Evolutionary conservation across 2,113 vertebrate genomes (phyloP), one percentile per base, ranked within the genome.

Genomic region (Rutilus rutilus): DNA sequence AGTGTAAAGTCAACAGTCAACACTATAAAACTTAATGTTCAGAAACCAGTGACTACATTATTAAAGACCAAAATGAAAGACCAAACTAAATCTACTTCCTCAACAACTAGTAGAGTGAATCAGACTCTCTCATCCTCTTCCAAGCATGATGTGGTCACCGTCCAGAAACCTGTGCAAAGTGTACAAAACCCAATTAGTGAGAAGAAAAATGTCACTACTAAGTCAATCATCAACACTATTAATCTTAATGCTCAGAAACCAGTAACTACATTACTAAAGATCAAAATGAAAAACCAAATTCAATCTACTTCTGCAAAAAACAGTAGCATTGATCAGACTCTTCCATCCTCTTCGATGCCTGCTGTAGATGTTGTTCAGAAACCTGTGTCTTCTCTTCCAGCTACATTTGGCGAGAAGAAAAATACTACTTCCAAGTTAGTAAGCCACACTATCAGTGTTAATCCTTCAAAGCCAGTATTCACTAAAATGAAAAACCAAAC

Each of bases 161-260:
- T 19, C n/a, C 23, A 64, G 39, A 80, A 80, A 21, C 78, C 36
- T 11, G 59, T 27, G 6, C 33, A 25, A 45, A 45, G 12, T 45
- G 21, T 11, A 19, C 12, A 79, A 62, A 42, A 8, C 3, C 25
- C 23, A 60, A 1, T 36, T 80, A 27, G 78, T 45, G 36, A 80
- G 8, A 80, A 45, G n/a, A 80, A 64, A 45, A 80, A 45, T 45
- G 62, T 4, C 2, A 80, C 59, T 5, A 64, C 23, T 4, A 79
- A 87, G 82, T 78, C 84, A 59, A 59, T 80, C 7, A 82, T 90
- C 89, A 54, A 90, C 23, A 89, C 88, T 65, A 84, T 86, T 2
- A 91, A 83, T 25, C 87, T 86, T 3, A 92, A 84, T 25, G 83
- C 81, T 59, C 91, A 89, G 65, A 95, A 94, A 90, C 90, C 92